phyloP scores from a whole-genome alignment of 2,888 invertebrate species.

The Ophion slaviceki region DNA sequence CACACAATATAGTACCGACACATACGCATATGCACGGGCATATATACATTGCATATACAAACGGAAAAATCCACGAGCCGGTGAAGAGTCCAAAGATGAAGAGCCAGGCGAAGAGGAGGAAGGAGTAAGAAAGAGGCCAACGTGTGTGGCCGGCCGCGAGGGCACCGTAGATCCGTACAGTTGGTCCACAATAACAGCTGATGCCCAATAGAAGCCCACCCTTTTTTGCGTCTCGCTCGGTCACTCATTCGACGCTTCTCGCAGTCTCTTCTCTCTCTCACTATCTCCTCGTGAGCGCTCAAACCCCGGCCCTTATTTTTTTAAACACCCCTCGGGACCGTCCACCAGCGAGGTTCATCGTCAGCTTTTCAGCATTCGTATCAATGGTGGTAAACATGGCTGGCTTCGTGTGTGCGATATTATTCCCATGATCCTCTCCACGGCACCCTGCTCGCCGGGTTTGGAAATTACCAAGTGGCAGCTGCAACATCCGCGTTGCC shows the following conservation, averaged over 20 bases:
- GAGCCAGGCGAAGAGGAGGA: constrained; percentile 34
- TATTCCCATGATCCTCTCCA: too few species aligned
- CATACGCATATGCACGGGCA: constrained; percentile 13
- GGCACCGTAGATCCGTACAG: constrained; percentile 72
- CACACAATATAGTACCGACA: background rate
- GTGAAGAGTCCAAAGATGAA: constrained; percentile 51
- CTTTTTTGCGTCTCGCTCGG: constrained; percentile 7
- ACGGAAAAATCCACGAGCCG: constrained; percentile 56
- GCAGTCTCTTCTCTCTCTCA: constrained; percentile 9
- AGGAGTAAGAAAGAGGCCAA: constrained; percentile 67
- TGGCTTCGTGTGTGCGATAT: too few species aligned
- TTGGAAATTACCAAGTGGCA: too few species aligned
- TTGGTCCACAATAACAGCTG: constrained; percentile 74
- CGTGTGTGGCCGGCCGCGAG: constrained; percentile 73
- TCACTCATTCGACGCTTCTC: constrained; percentile 15
- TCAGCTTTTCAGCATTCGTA: too few species aligned
- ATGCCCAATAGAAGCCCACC: constrained; percentile 72
- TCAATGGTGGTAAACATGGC: too few species aligned
- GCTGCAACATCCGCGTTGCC: too few species aligned
- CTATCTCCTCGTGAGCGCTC: background rate
- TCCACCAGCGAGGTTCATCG: too few species aligned
- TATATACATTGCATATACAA: constrained; percentile 38
- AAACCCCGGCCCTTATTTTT: constrained; percentile 43
- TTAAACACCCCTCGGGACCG: constrained; percentile 28
- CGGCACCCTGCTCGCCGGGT: too few species aligned